Conservation (phyloP, 1,140 invertebrate genomes). For the Drosophila melanogaster region Release_6_plus_ISO1_MT NT_033777.3:23099501-23100000, state of each 20-base stretch:
- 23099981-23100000: slow-evolving; percentile 86
- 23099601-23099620: slow-evolving; percentile 91
- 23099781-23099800: slow-evolving; percentile 85
- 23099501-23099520: neutral
- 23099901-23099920: slow-evolving; percentile 90
- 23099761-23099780: slow-evolving; percentile 86
- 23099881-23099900: slow-evolving; percentile 89
- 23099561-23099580: slow-evolving; percentile 41
- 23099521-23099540: neutral
- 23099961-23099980: slow-evolving; percentile 87
- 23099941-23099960: slow-evolving; percentile 92
- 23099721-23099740: slow-evolving; percentile 87
- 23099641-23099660: slow-evolving; percentile 92
- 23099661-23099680: slow-evolving; percentile 85
- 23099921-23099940: slow-evolving; percentile 89
- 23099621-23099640: slow-evolving; percentile 92
- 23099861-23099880: slow-evolving; percentile 95
- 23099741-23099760: slow-evolving; percentile 87
- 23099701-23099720: slow-evolving; percentile 65
- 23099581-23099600: slow-evolving; percentile 85
- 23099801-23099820: slow-evolving; percentile 91
- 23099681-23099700: neutral
- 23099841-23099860: slow-evolving; percentile 91
- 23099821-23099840: slow-evolving; percentile 88
- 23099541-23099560: neutral